Evolutionary conservation across 1,140 invertebrate genomes (phyloP), one percentile per base, ranked within the genome.

Genomic region (Parapsyche elsis): DNA sequence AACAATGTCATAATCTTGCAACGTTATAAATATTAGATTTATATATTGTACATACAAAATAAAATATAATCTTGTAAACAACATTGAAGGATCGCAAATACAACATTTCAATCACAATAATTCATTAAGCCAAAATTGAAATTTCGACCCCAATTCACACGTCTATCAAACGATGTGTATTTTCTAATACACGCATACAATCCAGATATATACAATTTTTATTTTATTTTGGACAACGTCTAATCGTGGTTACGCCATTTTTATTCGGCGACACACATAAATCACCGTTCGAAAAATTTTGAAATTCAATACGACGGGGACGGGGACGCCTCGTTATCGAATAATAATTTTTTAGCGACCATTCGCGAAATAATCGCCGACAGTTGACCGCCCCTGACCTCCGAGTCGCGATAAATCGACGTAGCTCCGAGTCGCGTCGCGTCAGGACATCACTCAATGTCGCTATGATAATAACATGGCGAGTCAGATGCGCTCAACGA

Each of bases 351-450:
- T 49, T 46, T 38, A n/a, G 14, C 38, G 67, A 71, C 9, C 38
- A 10, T 1, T 30, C 23, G 23, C 26, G 9, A 14, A 19, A 23
- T 67, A 67, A 7, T 38, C 24, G 67, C 10, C n/a, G 16, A 71
- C 19, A 38, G 71, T 73, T 73, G 71, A 73, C 71, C 71, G 45
- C 24, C 45, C 16, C 71, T 73, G 71, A 73, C 71, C 67, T 45
- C 21, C 14, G 57, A 38, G 14, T 19, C 9, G 38, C 14, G 67
- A 71, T 44, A 71, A 44, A 38, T 12, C 67, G 67, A 71, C 67
- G 9, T n/a, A n/a, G n/a, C n/a, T n/a, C 30, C 30, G 30, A 38
- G 30, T 38, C 38, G 71, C 16, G 30, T 38, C 30, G 1, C 30
- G 2, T 38, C 30, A 7, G 30, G 30, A 38, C 30, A 73, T 73